Evolutionary conservation across 2,113 vertebrate species (phyloP), one percentile per base, ranked within the genome.

Genomic region (Penelope pileata): DNA sequence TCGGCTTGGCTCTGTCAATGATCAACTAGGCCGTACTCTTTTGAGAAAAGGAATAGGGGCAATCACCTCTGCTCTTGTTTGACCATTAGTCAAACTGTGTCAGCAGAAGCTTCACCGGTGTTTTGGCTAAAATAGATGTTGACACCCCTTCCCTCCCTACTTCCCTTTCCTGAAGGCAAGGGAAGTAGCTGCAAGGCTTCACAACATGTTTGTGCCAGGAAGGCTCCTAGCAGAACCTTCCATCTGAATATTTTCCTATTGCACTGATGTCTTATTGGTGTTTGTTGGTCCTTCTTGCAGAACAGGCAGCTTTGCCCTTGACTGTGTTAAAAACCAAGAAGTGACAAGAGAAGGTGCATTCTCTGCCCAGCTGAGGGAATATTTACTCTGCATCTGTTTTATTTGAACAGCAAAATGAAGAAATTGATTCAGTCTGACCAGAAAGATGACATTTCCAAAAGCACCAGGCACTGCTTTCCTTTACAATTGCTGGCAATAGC

Each of bases 291-390:
- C 42, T 74, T 50, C 18, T 1, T 40, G 47, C n/a, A 43, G n/a
- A 79, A 51, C 6, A 59, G 34, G 48, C 59, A 64, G 34, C 14
- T 82, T 74, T 69, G 30, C 3, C 56, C 27, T 43, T 30, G 45
- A 10, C 22, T 36, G 12, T 64, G 12, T 64, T 59, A 67, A 84
- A 43, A 21, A 16, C 21, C 34, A 87, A 72, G 47, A 64, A 63
- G 4, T 14, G 63, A 48, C 0, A 1, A 36, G 29, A 1, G 0
- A 89, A 87, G 40, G 45, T 27, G 10, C 1, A 0, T 51, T 83
- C 40, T 11, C 40, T 73, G 16, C 47, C 10, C 48, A 76, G 19
- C 17, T 16, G 22, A 4, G 34, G n/a, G n/a, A n/a, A n/a, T n/a
- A 30, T 59, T 47, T 43, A 30, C 62, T 50, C 21, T 66, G 63